Conservation (phyloP, 2,113 vertebrate species). For the Prietella phreatophila region DNA sequence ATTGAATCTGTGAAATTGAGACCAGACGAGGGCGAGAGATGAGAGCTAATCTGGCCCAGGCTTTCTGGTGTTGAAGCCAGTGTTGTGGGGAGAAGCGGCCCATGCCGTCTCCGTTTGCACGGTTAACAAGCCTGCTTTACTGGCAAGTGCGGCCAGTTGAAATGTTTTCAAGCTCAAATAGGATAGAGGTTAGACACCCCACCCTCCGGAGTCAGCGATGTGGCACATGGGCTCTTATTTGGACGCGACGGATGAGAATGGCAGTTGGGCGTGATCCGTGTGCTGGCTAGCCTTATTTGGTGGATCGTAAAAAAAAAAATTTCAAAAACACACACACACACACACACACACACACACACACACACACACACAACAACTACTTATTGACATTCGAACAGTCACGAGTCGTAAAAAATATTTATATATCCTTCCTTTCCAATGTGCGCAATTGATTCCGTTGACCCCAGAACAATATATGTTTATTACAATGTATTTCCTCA, state of each 20-base stretch:
- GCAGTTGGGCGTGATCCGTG: not conserved
- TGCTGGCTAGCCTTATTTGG: not conserved
- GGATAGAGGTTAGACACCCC: slow-evolving; percentile 52
- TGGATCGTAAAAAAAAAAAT: not conserved
- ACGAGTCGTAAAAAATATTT: not conserved
- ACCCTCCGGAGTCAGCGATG: slow-evolving; percentile 40
- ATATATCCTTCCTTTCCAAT: not conserved
- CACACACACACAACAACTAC: too few relatives aligned
- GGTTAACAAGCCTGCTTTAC: slow-evolving; percentile 67
- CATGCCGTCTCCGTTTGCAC: slow-evolving; percentile 54
- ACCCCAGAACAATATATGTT: slow-evolving; percentile 13
- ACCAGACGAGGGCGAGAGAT: slow-evolving; percentile 63
- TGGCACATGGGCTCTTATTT: slow-evolving; percentile 58
- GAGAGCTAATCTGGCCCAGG: slow-evolving; percentile 69
- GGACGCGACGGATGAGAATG: not conserved
- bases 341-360: too few relatives aligned
- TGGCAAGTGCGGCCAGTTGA: slow-evolving; percentile 45
- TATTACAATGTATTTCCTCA: not conserved
- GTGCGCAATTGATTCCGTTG: not conserved
- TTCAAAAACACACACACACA: not conserved
- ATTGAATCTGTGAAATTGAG: slow-evolving; percentile 67
- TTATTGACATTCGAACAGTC: not conserved
- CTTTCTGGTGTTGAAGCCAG: slow-evolving; percentile 60
- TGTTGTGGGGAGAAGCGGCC: slow-evolving; percentile 58
- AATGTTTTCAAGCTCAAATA: slow-evolving; percentile 57